Evolutionary conservation across 2,113 vertebrate genomes (phyloP).

Genomic region (Nothoprocta perdicaria): DNA sequence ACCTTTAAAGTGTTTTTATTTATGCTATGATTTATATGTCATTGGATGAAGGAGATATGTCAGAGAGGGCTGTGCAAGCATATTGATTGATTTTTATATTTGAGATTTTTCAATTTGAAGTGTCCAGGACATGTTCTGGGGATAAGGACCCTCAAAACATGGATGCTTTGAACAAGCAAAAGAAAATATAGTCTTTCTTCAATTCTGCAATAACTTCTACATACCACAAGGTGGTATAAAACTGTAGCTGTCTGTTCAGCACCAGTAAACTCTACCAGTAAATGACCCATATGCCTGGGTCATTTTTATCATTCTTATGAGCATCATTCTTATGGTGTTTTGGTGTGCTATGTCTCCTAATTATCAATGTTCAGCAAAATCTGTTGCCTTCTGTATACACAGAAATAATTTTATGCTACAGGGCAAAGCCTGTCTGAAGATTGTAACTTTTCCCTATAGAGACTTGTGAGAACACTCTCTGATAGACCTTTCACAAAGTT

Average conservation of each 20-base stretch:
- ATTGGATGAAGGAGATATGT: not conserved
- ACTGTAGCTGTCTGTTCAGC: not conserved
- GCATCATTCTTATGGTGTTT: not conserved
- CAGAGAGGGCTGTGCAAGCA: not conserved
- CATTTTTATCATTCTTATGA: not conserved
- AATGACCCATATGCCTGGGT: not conserved
- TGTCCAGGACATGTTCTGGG: not conserved
- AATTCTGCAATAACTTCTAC: not conserved
- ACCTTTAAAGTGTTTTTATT: not conserved
- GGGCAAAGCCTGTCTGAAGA: fast-evolving
- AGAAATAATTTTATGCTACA: not conserved
- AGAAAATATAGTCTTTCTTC: not conserved
- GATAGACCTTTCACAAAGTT: not conserved
- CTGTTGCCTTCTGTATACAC: not conserved
- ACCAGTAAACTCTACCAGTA: not conserved
- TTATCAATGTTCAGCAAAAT: not conserved
- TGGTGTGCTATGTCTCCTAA: not conserved
- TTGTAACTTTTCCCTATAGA: not conserved
- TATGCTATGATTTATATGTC: not conserved
- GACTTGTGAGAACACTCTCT: not conserved
- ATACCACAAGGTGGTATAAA: constrained; percentile 28
- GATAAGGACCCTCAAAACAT: not conserved
- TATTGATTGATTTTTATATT: not conserved
- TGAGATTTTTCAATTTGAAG: not conserved
- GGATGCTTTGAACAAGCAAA: not conserved